These are phyloP conservation scores for Coreoperca whiteheadi DNA, from an alignment of 2,113 vertebrate genomes.

Conservation along the genomic window DNA sequence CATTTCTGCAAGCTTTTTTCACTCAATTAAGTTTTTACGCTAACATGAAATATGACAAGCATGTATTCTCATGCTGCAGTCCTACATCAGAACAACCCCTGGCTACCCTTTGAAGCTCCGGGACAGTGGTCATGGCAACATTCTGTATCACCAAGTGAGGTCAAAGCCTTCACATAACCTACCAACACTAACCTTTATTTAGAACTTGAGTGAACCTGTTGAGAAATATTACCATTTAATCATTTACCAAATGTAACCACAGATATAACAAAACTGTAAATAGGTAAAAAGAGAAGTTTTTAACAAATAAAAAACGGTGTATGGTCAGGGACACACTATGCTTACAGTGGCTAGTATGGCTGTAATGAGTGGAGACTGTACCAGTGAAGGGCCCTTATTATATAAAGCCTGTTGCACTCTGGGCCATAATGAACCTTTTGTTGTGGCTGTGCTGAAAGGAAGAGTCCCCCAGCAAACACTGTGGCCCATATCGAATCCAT, in stretches of 20 bases:
- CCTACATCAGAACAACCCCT: neutral
- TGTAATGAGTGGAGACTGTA: constrained; percentile 55
- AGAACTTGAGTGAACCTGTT: neutral
- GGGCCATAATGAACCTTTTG: constrained; percentile 79
- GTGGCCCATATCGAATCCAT: constrained; percentile 78
- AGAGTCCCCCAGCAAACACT: constrained; percentile 72
- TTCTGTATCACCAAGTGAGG: neutral
- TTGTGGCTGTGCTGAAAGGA: constrained; percentile 73
- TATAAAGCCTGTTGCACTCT: constrained; percentile 75
- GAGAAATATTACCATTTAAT: constrained; percentile 20
- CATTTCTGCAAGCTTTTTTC: constrained; percentile 7
- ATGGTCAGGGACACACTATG: constrained; percentile 36
- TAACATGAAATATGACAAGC: constrained; percentile 8
- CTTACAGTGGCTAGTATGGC: constrained; percentile 46
- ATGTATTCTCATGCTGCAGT: neutral
- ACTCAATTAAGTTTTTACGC: neutral
- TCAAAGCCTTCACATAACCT: neutral
- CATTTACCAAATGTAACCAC: constrained; percentile 12
- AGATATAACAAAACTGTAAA: neutral
- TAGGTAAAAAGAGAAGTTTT: constrained; percentile 1
- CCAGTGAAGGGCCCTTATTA: constrained; percentile 73
- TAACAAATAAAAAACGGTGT: neutral
- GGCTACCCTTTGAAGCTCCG: neutral
- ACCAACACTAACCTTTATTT: neutral
- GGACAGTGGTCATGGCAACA: neutral